phyloP scores from a whole-genome alignment of 2,888 invertebrate species.

The Eurytoma californica region DNA sequence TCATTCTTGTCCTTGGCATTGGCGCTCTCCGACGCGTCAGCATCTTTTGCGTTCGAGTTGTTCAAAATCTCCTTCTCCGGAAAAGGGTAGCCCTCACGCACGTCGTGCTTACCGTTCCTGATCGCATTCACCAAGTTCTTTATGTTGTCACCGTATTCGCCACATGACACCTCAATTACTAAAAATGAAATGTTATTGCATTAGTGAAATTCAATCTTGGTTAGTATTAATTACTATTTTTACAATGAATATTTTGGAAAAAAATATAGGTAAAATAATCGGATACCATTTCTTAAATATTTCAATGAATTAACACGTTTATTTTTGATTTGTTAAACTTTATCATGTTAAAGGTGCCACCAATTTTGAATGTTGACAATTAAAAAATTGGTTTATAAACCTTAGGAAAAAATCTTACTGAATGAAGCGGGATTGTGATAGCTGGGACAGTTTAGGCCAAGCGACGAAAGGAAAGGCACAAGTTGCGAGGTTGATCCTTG shows the following conservation, averaged over 20 bases:
- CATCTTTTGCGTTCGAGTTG: constrained; percentile 67
- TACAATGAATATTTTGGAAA: not conserved
- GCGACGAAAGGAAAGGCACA: constrained; percentile 87
- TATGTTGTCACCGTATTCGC: constrained; percentile 95
- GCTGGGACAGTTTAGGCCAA: constrained; percentile 92
- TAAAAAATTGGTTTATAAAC: no score
- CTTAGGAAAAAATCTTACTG: constrained; percentile 78
- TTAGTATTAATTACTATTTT: not conserved
- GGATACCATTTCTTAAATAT: no score
- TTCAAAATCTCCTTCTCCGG: constrained; percentile 79
- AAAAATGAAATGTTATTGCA: constrained; percentile 46
- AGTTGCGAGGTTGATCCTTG: constrained; percentile 91
- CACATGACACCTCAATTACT: constrained; percentile 97
- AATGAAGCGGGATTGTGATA: constrained; percentile 98
- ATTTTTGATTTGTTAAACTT: no score
- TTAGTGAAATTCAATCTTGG: no score
- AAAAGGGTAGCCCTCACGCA: constrained; percentile 84
- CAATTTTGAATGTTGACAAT: no score
- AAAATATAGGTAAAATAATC: not conserved
- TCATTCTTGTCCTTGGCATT: constrained; percentile 70
- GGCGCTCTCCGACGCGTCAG: constrained; percentile 48
- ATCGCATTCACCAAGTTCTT: constrained; percentile 90
- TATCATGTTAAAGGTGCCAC: no score
- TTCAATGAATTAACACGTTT: no score
- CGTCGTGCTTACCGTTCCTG: constrained; percentile 88